A percentile compares a stretch with the other conserved stretches of the same genome.
Conservation (phyloP, 2,113 vertebrate species). For the Oncorhynchus tshawytscha region DNA sequence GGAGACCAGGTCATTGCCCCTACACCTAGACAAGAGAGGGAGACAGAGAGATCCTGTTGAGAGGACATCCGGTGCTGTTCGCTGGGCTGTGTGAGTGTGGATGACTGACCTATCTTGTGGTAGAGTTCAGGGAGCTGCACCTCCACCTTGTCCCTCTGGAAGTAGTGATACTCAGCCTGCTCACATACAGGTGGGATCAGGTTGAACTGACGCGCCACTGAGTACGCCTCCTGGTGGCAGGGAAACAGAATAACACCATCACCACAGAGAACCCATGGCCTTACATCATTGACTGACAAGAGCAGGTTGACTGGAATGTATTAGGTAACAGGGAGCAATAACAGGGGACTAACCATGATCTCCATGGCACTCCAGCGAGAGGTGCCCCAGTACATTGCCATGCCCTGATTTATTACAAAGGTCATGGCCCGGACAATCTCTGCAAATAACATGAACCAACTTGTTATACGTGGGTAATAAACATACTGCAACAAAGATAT, state of each 20-base stretch:
- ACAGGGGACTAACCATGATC: constrained; percentile 87
- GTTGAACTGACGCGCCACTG: constrained; percentile 91
- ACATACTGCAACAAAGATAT: no score
- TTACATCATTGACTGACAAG: background rate
- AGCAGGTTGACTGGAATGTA: background rate
- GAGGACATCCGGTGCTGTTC: background rate
- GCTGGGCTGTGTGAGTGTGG: background rate
- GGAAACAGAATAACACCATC: constrained; percentile 26
- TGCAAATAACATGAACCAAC: constrained; percentile 52
- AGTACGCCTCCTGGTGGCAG: constrained; percentile 84
- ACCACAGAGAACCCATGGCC: background rate
- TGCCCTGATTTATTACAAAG: constrained; percentile 96
- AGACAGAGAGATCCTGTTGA: background rate
- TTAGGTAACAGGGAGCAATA: background rate
- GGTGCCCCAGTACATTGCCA: constrained; percentile 99
- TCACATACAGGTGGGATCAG: constrained; percentile 90
- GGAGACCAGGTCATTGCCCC: constrained; percentile 92
- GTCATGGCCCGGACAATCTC: constrained; percentile 93
- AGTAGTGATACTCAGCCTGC: constrained; percentile 89
- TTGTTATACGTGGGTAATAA: background rate
- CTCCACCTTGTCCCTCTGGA: constrained; percentile 89
- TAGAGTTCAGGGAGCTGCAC: constrained; percentile 89
- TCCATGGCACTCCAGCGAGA: constrained; percentile 98
- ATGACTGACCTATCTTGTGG: constrained; percentile 86
- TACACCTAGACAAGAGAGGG: constrained; percentile 74